phyloP scores from a whole-genome alignment of 1,140 invertebrate species.

The Matsumurasca onukii region DNA sequence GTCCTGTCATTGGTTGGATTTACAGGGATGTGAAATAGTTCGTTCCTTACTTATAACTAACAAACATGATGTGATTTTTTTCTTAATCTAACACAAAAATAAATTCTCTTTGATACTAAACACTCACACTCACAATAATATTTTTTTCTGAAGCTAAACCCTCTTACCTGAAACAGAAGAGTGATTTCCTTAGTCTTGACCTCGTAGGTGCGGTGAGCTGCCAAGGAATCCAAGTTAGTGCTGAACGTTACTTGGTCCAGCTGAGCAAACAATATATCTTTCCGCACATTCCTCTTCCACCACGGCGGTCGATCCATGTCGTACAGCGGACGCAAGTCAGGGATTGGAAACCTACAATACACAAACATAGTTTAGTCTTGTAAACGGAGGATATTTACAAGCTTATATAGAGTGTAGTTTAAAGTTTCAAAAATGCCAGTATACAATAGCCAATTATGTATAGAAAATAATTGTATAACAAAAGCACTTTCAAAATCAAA shows the following conservation, averaged over 20 bases:
- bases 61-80: too few species aligned
- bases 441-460: neutral
- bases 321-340: conserved; percentile 74
- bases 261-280: conserved; percentile 72
- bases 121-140: too few species aligned
- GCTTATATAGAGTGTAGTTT: neutral
- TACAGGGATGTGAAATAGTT: too few species aligned
- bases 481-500: too few species aligned
- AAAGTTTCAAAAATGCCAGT: neutral
- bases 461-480: neutral
- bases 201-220: conserved; percentile 55
- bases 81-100: too few species aligned
- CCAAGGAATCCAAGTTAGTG: conserved; percentile 52
- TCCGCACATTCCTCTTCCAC: conserved; percentile 76
- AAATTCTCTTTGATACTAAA: too few species aligned
- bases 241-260: conserved; percentile 62
- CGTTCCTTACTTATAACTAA: too few species aligned
- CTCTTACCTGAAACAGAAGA: conserved; percentile 61
- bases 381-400: neutral
- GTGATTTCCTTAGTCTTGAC: conserved; percentile 60
- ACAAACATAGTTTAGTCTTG: conserved; percentile 26
- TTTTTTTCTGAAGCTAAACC: too few species aligned
- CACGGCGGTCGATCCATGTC: conserved; percentile 71
- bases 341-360: conserved; percentile 77
- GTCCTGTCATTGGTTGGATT: too few species aligned